Base-by-base conservation (phyloP, 2,888 invertebrate species). In the Ariolimax columbianus region DNA sequence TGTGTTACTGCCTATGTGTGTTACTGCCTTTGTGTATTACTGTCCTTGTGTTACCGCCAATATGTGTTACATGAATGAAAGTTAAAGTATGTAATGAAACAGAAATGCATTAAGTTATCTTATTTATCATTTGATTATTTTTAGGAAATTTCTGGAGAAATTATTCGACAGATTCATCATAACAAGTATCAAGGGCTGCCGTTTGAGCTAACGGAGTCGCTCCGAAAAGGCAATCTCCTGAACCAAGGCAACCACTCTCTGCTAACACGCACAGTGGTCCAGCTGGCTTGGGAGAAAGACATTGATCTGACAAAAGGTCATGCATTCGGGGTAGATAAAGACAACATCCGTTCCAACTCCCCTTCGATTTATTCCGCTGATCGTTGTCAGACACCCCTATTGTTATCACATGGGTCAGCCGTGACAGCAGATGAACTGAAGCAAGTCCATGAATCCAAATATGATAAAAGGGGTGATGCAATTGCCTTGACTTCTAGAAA, bases 221-320 rank as follows among this genome's bases (percentile, higher is more conserved):
- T 40, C 3, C 59, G 38, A 26, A 78, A 79, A 26, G 84, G 79
- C 17, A 55, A 40, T 26, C 75, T 79, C 7, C 40, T 73, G 11
- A 72, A 83, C 11, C 79, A 86, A n/a, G 66, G 40, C 17, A 79
- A 75, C 11, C 55, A 80, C 33, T 19, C 73, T 30, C 86, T 87
- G 38, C 79, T 91, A 17, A 59, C 90, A 26, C 85, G 90, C n/a
- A 93, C 94, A 2, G 89, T 94, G 38, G 89, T 90, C 36, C 93
- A 93, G 88, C 96, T 98, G 95, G 96, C 97, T 0, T 97, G 97
- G 94, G 96, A 97, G 23, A 96, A 96, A 89, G 97, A 97, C 92
- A 95, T 96, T 85, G 96, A 94, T 87, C 89, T 94, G 77, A 90
- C 91, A 51, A 91, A 91, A 82, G 91, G 91, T 73, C 88, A 90